Evolutionary conservation across 2,113 vertebrate species (phyloP), one percentile per base, ranked within the genome.

Genomic region (Leiothrix lutea): DNA sequence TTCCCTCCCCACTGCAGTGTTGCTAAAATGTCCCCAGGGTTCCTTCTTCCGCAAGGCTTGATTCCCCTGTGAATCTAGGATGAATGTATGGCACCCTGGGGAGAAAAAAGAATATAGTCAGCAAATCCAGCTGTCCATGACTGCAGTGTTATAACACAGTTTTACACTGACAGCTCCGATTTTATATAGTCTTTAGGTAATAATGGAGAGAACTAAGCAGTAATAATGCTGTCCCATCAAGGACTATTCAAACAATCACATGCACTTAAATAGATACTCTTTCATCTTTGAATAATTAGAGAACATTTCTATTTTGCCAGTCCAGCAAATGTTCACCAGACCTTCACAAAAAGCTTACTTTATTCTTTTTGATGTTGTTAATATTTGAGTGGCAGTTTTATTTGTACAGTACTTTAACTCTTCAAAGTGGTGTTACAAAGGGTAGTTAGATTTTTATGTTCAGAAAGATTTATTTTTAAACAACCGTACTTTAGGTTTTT

Each of bases 301-400:
- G 38, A 78, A 74, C 28, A 15, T 64, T 88, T 86, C n/a, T 91
- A 5, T 91, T 91, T 92, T 84, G 61, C 65, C 75, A 57, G 86
- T 91, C 40, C 2, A 5, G 53, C 83, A 95, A 91, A 80, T 96
- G 91, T 95, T 92, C 88, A 86, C 86, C 83, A 96, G 94, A 94
- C 83, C 47, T 80, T 80, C 88, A 51, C 44, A 84, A 58, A 93
- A 80, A 78, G 72, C 80, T 93, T 62, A 60, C 64, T 92, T 94
- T 73, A 60, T 90, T 96, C 81, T 94, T 94, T 95, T 56, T 86
- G 50, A 90, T 95, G 71, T 86, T 5, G 13, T 60, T 94, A 84
- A 71, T 91, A 72, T 74, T 78, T 66, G 80, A 94, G 58, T 92
- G 88, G 12, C 88, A 86, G 56, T 94, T 96, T 95, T 89, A 92